Evolutionary conservation across 2,888 invertebrate species (phyloP).

Genomic region (Limnephilus lunatus): DNA sequence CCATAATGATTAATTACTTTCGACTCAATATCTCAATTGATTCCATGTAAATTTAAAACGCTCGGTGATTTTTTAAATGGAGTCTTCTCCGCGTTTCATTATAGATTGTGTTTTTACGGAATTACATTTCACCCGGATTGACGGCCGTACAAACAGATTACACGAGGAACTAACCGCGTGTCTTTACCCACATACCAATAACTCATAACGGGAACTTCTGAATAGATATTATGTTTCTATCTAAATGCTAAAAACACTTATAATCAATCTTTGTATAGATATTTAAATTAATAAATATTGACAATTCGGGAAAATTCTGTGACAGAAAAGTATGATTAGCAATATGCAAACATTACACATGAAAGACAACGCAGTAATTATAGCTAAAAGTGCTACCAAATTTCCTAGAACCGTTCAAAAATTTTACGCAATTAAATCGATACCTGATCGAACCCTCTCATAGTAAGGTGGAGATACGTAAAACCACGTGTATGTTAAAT

Average conservation of each 20-base stretch:
- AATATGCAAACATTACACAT: background rate
- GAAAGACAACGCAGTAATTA: background rate
- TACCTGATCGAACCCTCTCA: background rate
- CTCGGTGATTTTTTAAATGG: constrained; percentile 2
- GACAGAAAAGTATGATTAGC: background rate
- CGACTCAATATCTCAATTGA: constrained; percentile 38
- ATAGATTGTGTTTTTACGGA: background rate
- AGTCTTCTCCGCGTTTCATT: background rate
- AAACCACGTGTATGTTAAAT: no score
- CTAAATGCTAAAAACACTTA: no score
- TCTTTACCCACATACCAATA: background rate
- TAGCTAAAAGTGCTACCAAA: background rate
- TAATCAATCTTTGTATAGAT: no score
- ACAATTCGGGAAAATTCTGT: background rate
- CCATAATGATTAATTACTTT: constrained; percentile 41
- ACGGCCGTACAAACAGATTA: background rate
- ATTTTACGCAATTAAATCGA: background rate
- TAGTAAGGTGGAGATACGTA: background rate
- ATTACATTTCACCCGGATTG: background rate
- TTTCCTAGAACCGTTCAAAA: background rate
- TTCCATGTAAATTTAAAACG: constrained; percentile 1
- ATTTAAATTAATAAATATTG: no score
- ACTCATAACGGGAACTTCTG: background rate
- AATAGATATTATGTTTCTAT: background rate
- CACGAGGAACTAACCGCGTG: background rate